Evolutionary conservation across 2,888 invertebrate genomes (phyloP).

Genomic region (Pseudococcus longispinus): DNA sequence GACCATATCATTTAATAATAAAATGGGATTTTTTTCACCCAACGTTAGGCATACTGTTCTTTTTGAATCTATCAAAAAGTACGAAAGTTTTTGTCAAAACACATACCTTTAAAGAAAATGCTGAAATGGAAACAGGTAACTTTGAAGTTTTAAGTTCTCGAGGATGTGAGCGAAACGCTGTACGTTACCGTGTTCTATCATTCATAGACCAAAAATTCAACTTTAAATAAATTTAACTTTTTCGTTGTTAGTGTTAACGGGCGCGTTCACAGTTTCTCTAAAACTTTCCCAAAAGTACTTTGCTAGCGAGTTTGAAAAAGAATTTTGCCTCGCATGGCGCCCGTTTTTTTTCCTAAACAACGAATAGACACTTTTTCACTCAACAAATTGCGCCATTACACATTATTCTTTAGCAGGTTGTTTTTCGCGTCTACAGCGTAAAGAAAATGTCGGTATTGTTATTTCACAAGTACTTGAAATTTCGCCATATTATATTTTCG

Average conservation of each 20-base stretch:
- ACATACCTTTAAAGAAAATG: constrained; percentile 1
- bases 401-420: neutral
- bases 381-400: constrained; percentile 22
- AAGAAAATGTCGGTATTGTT: constrained; percentile 5
- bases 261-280: neutral
- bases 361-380: constrained; percentile 30
- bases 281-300: constrained; percentile 15
- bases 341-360: constrained; percentile 13
- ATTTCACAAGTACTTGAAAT: constrained; percentile 1
- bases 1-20: neutral
- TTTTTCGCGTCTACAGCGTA: neutral
- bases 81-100: constrained; percentile 12
- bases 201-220: constrained; percentile 28
- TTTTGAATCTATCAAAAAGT: constrained; percentile 23
- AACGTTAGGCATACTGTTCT: neutral
- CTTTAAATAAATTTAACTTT: constrained; percentile 34
- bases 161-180: neutral
- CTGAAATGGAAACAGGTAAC: neutral
- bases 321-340: constrained; percentile 13
- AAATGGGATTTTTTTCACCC: neutral
- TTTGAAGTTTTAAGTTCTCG: constrained; percentile 8
- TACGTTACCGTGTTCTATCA: constrained; percentile 9
- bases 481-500: neutral
- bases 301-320: neutral
- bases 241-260: constrained; percentile 27